Percentiles rank a stretch among this genome's conserved stretches.
phyloP scores from a whole-genome alignment of 2,888 invertebrate species.

The Pachydiplax longipennis region DNA sequence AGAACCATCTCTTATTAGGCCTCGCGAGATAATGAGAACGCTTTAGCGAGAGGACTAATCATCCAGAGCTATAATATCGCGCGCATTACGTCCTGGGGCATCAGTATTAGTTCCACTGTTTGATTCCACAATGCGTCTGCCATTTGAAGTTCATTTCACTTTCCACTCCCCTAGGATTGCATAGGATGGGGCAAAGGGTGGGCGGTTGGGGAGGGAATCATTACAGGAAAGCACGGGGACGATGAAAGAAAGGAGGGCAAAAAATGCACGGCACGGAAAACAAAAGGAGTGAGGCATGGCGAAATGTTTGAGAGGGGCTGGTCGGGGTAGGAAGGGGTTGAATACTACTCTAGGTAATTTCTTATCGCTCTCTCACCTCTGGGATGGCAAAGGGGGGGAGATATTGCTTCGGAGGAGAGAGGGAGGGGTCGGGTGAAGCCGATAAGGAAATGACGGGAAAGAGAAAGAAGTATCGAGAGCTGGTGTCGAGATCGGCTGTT shows the following conservation, averaged over 20 bases:
- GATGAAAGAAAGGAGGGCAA: background rate
- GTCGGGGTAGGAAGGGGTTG: background rate
- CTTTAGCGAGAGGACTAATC: too few relatives aligned
- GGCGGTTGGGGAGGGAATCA: background rate
- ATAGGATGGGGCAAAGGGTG: background rate
- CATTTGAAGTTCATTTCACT: background rate
- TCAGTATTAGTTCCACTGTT: too few relatives aligned
- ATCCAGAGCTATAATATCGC: too few relatives aligned
- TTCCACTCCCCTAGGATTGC: background rate
- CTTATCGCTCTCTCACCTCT: slow-evolving; percentile 16
- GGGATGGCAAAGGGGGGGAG: background rate
- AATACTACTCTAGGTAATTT: slow-evolving; percentile 34
- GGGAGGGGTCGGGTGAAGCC: background rate
- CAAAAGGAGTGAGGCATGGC: background rate
- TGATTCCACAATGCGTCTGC: background rate
- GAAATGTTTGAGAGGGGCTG: slow-evolving; percentile 9
- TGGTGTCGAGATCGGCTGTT: background rate
- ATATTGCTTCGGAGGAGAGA: background rate
- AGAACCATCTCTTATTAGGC: too few relatives aligned
- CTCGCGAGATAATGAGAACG: too few relatives aligned
- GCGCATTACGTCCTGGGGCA: too few relatives aligned
- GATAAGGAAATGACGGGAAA: background rate
- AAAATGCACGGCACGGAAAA: slow-evolving; percentile 2
- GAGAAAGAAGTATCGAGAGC: background rate
- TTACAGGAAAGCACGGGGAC: background rate